Evolutionary conservation across 2,113 vertebrate species (phyloP).

Genomic region (Cebidichthys violaceus): DNA sequence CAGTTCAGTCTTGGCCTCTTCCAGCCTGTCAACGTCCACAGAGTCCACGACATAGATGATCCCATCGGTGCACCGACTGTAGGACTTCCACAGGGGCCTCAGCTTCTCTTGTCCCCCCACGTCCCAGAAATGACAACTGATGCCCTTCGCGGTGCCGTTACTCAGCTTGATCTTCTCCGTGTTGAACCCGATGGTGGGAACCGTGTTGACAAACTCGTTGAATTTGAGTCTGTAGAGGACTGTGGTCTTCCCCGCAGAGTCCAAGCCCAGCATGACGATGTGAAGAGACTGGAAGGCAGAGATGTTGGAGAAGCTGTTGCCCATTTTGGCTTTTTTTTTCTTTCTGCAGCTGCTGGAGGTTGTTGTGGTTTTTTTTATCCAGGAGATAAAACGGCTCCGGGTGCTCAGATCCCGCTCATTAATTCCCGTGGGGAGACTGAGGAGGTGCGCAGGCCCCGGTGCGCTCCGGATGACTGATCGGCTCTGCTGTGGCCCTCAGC

Average conservation of each 20-base stretch:
- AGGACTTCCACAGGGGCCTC: constrained; percentile 97
- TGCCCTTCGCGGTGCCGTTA: constrained; percentile 94
- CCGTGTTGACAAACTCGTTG: constrained; percentile 98
- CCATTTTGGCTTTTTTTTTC: constrained; percentile 83
- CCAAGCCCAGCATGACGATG: constrained; percentile 97
- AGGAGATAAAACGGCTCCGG: background rate
- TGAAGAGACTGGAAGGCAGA: constrained; percentile 97
- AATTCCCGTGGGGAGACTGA: background rate
- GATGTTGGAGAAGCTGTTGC: constrained; percentile 97
- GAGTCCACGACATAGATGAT: constrained; percentile 99
- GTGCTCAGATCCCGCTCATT: background rate
- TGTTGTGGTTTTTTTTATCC: background rate
- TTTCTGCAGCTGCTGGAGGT: background rate
- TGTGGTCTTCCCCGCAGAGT: constrained; percentile 97
- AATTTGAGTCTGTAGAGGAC: constrained; percentile 96
- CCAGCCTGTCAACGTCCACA: constrained; percentile 94
- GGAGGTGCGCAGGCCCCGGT: constrained; percentile 15
- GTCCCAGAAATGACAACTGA: constrained; percentile 99
- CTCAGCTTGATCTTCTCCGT: constrained; percentile 95
- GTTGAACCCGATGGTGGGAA: constrained; percentile 98
- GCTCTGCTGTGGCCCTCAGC: constrained; percentile 57
- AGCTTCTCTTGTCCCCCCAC: constrained; percentile 98
- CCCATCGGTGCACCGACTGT: constrained; percentile 97
- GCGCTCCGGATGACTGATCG: constrained; percentile 31
- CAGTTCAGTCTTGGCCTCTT: constrained; percentile 95